A percentile compares a stretch with the other conserved stretches of the same genome.
Evolutionary conservation across 2,888 invertebrate genomes (phyloP).

Genomic region (Spodoptera littoralis): DNA sequence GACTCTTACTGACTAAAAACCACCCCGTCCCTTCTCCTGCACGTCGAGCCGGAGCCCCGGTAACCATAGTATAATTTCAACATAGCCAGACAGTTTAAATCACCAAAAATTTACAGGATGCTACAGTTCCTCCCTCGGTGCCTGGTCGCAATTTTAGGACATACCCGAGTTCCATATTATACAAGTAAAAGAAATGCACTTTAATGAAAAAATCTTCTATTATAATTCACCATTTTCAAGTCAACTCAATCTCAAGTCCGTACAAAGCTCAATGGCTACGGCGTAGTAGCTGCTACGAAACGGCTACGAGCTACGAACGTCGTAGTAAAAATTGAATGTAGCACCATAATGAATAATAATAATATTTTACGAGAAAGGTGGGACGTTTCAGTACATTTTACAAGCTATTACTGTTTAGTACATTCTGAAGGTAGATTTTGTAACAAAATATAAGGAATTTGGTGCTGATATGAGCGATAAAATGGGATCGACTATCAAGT

Average conservation of each 20-base stretch:
- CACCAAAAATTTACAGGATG: too few species aligned
- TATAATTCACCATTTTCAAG: neutral
- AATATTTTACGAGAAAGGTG: constrained; percentile 23
- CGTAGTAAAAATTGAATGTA: constrained; percentile 35
- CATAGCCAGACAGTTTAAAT: too few species aligned
- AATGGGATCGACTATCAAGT: constrained; percentile 8
- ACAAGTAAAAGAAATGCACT: too few species aligned
- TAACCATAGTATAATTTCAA: too few species aligned
- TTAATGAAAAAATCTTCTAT: neutral
- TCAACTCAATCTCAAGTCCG: neutral
- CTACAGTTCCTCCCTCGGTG: too few species aligned
- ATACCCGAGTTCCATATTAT: too few species aligned
- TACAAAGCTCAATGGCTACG: constrained; percentile 29
- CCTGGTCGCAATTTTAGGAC: too few species aligned
- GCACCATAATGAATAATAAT: constrained; percentile 25
- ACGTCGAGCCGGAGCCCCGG: too few species aligned
- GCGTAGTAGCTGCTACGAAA: constrained; percentile 44
- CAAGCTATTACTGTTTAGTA: constrained; percentile 37
- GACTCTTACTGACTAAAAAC: too few species aligned
- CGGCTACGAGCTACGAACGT: constrained; percentile 30
- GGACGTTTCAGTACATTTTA: constrained; percentile 30
- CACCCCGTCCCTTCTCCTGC: too few species aligned
- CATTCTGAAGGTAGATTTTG: constrained; percentile 22
- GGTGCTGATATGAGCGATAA: constrained; percentile 24
- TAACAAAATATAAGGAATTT: constrained; percentile 24